Evolutionary conservation across 1,140 invertebrate species (phyloP).

Genomic region (Diabrotica virgifera): DNA sequence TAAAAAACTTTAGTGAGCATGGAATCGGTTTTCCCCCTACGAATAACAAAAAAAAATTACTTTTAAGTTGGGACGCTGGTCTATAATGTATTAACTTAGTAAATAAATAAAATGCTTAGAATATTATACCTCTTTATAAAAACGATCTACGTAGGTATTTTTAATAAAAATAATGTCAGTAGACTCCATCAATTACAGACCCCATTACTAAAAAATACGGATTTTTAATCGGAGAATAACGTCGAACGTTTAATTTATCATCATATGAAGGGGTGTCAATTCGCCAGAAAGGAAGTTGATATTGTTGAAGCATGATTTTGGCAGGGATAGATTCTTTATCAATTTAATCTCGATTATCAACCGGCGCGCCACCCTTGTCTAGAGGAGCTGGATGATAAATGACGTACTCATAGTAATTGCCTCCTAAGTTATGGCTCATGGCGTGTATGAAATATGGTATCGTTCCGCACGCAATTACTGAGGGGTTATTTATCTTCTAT

Average conservation of each 20-base stretch:
- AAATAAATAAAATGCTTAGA: too few species aligned
- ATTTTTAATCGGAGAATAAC: too few species aligned
- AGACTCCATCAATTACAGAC: too few species aligned
- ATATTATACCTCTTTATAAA: too few species aligned
- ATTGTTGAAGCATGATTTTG: constrained; percentile 24
- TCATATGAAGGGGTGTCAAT: constrained; percentile 7
- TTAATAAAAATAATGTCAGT: too few species aligned
- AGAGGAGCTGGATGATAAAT: constrained; percentile 51
- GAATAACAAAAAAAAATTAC: too few species aligned
- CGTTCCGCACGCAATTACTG: constrained; percentile 57
- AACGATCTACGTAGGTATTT: too few species aligned
- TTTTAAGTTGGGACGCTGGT: too few species aligned
- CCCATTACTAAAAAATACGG: too few species aligned
- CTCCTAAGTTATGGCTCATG: constrained; percentile 58
- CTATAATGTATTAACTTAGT: too few species aligned
- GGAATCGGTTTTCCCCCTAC: too few species aligned
- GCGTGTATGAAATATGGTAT: constrained; percentile 58
- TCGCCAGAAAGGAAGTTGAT: constrained; percentile 8
- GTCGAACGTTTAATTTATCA: constrained; percentile 8
- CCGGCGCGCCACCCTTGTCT: constrained; percentile 30
- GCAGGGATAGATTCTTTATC: constrained; percentile 34
- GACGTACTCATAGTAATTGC: constrained; percentile 58
- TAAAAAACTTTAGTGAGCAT: too few species aligned
- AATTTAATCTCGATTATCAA: constrained; percentile 42
- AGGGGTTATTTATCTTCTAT: constrained; percentile 55